Base-by-base conservation (phyloP, 2,113 vertebrate species). In the Sterna hirundo region DNA sequence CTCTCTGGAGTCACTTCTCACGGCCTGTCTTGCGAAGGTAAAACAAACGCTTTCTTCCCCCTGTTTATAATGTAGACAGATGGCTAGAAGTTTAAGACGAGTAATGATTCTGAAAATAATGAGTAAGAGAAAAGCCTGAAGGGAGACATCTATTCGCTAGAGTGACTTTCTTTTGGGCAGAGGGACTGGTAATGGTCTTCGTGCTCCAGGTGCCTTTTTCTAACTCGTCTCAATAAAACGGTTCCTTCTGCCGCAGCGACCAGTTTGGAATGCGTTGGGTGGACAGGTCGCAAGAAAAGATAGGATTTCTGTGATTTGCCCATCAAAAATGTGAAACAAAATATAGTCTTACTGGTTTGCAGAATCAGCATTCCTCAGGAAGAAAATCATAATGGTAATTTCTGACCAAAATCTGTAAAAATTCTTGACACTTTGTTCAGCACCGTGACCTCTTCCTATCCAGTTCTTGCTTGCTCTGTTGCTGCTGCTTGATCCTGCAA, bases 21-120 rank as follows among this genome's bases (percentile, higher is more conserved):
- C 9, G 99, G 99, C 97, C 99, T 99, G 94, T 99, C 99, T 80
- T 99, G 99, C 49, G 99, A 99, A 99, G 99, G 99, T 99, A 98
- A 97, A 69, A 25, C 8, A 40, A 36, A 13, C 0, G 0, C 15
- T n/a, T 83, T 47, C 85, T 40, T 61, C 36, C 61, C 30, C 25
- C 17, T 14, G 5, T 4, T 79, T 47, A 1, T 62, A 21, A 5
- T 71, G 21, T 29, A 17, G 91, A 16, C 83, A 69, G 34, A 47
- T 10, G 34, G 23, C 32, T 76, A 51, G 32, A 51, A 54, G 32
- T 25, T 30, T 49, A 15, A 40, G 1, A 8, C 2, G 8, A 38
- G 42, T 62, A 13, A 6, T 25, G 44, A 49, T 25, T 74, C 46
- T 17, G 34, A 44, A 61, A 81, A 38, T 68, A 77, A 46, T 4